Percentiles rank a stretch among this genome's conserved stretches.
Evolutionary conservation across 37 sponge, comb jelly and placozoan genomes (phyloP).

Genomic region (Haliclona indistincta): DNA sequence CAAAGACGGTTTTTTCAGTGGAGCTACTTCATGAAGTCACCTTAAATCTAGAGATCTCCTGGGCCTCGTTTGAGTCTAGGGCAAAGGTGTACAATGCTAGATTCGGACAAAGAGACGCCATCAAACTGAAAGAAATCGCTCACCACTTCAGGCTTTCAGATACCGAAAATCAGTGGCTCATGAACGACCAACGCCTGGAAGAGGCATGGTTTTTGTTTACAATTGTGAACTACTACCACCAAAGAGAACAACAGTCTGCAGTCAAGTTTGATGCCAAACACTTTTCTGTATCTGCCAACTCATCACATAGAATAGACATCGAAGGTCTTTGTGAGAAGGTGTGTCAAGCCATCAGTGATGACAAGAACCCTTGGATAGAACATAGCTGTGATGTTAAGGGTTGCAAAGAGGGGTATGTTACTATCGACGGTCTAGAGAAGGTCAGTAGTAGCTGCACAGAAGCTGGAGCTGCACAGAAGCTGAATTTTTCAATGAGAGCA

Average conservation of each 20-base stretch:
- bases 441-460: no score
- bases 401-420: slow-evolving; percentile 12
- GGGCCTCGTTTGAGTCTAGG: slow-evolving; percentile 12
- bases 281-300: no score
- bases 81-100: slow-evolving; percentile 19
- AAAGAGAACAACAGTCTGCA: neutral
- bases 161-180: neutral
- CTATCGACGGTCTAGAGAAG: slow-evolving; percentile 27
- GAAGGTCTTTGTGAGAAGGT: neutral
- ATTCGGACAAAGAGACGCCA: neutral
- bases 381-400: neutral
- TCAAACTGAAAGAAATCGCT: neutral
- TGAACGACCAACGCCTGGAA: slow-evolving; percentile 11
- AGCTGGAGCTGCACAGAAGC: no score
- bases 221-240: neutral
- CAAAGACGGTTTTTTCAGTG: slow-evolving; percentile 10
- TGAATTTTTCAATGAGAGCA: no score
- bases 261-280: neutral
- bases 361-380: no score
- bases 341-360: slow-evolving; percentile 2
- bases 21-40: slow-evolving; percentile 7
- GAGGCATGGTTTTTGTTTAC: slow-evolving; percentile 25
- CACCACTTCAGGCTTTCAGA: slow-evolving; percentile 2
- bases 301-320: slow-evolving; percentile 17
- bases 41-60: neutral